Evolutionary conservation across 2,797 vertebrate species (phyloP), one percentile per base, ranked within the genome.

Genomic region (Ambastaia sidthimunki): DNA sequence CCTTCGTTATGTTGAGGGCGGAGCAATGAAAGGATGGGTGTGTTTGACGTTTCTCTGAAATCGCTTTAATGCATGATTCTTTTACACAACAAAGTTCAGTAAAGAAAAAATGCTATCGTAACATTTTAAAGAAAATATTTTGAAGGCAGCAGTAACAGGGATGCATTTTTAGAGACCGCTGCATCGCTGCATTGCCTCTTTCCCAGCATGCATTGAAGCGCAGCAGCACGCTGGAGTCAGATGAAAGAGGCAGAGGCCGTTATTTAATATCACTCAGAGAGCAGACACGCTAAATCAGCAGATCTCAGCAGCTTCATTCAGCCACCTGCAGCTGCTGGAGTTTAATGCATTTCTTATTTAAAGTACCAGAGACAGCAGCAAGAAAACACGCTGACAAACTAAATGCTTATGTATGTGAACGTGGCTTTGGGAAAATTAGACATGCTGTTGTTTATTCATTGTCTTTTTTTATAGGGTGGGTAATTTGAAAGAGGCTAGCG

Each of bases 201-300:
- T 62, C 28, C 47, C 54, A 60, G 67, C 12, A 55, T 31, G n/a
- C 60, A 54, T 57, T 28, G 10, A 4, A 55, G 50, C 15, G 50
- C 70, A 54, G 41, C 37, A 16, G 23, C 65, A 34, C 50, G 48
- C 54, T 16, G 60, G 76, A 68, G 52, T 52, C 34, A 62, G 34
- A 50, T 50, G 3, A 4, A 41, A 70, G 68, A 55, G 25, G 31
- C 18, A 41, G 67, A 54, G 13, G 21, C 50, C 72, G n/a, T 72
- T 59, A 71, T 81, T 71, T 25, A 19, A 74, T 80, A 71, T 65
- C 2, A 4, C 54, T 80, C n/a, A 59, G n/a, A 78, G 57, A 37
- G 37, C 75, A 76, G 62, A 81, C n/a, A n/a, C 41, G 18, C 28
- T 79, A 62, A 84, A 34, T 84, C 75, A 83, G 78, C 78, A 73